A percentile compares a stretch with the other conserved stretches of the same genome.
These are phyloP conservation scores for Mionectes olivaceus DNA, from an alignment of 2,797 vertebrate genomes.

Conservation along the genomic window DNA sequence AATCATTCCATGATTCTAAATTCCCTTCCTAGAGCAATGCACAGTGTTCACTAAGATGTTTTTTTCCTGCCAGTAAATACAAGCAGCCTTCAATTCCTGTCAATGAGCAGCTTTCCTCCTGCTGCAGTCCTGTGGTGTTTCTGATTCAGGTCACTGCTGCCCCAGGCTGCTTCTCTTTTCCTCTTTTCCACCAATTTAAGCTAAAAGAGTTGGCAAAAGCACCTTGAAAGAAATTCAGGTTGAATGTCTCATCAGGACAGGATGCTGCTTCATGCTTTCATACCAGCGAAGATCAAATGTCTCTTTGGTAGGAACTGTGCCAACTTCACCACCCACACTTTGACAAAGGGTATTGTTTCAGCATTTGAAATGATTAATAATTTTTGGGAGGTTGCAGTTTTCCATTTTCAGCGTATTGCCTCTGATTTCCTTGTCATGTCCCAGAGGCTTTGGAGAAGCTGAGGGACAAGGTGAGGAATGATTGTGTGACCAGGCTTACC, in stretches of 20 bases:
- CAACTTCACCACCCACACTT: neutral
- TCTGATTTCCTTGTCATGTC: neutral
- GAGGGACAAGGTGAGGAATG: neutral
- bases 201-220: neutral
- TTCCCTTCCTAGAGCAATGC: neutral
- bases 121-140: accelerated
- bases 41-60: neutral
- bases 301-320: neutral
- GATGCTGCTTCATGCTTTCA: neutral
- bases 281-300: neutral
- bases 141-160: neutral
- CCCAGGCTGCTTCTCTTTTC: neutral
- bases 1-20: neutral
- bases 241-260: neutral
- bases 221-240: neutral
- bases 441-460: neutral
- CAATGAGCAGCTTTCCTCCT: neutral
- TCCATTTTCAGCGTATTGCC: neutral
- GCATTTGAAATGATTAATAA: neutral
- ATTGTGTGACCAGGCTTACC: neutral
- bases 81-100: neutral
- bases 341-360: neutral
- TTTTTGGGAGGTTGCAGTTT: neutral
- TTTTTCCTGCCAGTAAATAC: neutral
- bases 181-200: neutral